Evolutionary conservation across 2,888 invertebrate species (phyloP).

Genomic region (Troilus luridus): DNA sequence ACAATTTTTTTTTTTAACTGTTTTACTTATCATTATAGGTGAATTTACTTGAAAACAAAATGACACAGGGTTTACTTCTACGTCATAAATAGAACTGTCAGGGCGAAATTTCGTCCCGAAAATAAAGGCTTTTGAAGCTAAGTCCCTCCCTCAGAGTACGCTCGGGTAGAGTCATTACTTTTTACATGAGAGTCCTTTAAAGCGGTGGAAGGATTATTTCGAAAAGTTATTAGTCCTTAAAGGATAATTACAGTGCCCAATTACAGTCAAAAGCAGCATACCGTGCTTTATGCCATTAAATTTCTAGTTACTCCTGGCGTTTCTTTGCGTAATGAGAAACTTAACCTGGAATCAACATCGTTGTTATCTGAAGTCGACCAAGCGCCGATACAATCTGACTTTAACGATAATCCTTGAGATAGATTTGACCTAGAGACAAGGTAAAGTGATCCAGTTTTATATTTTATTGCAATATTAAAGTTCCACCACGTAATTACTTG

Average conservation of each 20-base stretch:
- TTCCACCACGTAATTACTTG: not conserved
- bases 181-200: not conserved
- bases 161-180: too few species aligned
- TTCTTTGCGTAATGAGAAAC: not conserved
- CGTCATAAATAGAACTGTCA: too few species aligned
- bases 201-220: not conserved
- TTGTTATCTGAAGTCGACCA: not conserved
- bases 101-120: too few species aligned
- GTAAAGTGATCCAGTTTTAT: not conserved
- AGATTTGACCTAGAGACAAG: not conserved
- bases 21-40: too few species aligned
- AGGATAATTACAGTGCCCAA: not conserved
- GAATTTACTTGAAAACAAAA: too few species aligned
- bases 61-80: too few species aligned
- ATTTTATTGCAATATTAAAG: not conserved
- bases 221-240: not conserved
- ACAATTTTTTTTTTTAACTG: too few species aligned
- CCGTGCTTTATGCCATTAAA: not conserved
- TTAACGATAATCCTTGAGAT: not conserved
- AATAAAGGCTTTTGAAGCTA: too few species aligned
- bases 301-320: not conserved
- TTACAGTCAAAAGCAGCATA: not conserved
- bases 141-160: too few species aligned
- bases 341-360: not conserved
- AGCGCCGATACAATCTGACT: not conserved